A percentile compares a stretch with the other conserved stretches of the same genome.
Conservation (phyloP, 2,113 vertebrate genomes). For the Misgurnus mizolepis region DNA sequence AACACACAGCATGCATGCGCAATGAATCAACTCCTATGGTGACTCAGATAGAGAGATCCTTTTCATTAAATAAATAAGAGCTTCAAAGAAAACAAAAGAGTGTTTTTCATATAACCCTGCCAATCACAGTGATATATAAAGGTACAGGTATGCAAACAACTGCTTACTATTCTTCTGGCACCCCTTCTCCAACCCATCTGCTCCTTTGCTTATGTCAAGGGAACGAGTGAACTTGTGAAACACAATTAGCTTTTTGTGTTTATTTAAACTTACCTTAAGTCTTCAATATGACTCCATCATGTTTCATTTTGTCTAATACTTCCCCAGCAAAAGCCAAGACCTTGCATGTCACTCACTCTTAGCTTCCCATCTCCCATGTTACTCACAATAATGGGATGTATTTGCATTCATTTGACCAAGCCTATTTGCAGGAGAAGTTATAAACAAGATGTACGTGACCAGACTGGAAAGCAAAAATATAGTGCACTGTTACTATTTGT, state of each 20-base stretch:
- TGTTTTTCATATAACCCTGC: neutral
- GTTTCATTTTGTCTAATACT: constrained; percentile 37
- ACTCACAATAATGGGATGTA: constrained; percentile 48
- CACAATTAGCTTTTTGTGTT: constrained; percentile 18
- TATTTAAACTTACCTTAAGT: constrained; percentile 32
- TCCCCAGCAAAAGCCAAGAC: constrained; percentile 28
- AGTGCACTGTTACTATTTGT: constrained; percentile 29
- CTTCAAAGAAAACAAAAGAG: neutral
- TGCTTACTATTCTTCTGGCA: neutral
- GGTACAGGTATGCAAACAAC: neutral
- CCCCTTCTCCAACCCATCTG: neutral
- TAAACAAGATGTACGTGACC: constrained; percentile 29
- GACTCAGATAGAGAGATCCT: neutral
- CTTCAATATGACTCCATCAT: constrained; percentile 25
- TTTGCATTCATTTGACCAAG: constrained; percentile 49
- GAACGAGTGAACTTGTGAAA: neutral
- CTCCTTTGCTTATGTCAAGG: neutral
- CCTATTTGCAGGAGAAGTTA: constrained; percentile 43
- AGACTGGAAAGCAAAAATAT: constrained; percentile 30
- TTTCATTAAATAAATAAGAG: neutral
- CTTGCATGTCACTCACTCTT: constrained; percentile 46
- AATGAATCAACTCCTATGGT: neutral
- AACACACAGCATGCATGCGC: neutral
- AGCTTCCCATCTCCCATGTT: constrained; percentile 44
- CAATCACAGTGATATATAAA: neutral